Percentiles rank a stretch among this genome's conserved stretches.
Evolutionary conservation across 2,888 invertebrate genomes (phyloP).

Genomic region (Acrocyrtus sp.): DNA sequence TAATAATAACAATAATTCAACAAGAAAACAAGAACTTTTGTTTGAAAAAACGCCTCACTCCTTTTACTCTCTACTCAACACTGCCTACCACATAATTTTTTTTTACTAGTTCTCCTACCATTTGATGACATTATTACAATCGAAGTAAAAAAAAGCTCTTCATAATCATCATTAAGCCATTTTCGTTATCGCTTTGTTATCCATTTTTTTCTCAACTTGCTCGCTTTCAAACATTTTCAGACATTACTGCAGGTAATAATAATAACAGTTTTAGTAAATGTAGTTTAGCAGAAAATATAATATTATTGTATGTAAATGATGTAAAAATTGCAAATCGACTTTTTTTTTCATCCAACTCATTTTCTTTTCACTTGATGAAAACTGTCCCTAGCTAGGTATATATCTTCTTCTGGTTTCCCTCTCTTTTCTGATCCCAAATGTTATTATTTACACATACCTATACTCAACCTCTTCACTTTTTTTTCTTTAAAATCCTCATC

Average conservation of each 20-base stretch:
- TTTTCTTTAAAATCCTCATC: conserved; percentile 3
- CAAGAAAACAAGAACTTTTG: conserved; percentile 6
- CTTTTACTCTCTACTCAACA: background rate
- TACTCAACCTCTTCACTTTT: too few species aligned
- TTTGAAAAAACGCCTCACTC: background rate
- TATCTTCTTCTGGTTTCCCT: background rate
- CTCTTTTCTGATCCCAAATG: too few species aligned
- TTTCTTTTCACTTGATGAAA: too few species aligned
- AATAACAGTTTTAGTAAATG: conserved; percentile 1
- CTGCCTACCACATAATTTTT: background rate
- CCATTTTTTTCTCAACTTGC: background rate
- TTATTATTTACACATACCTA: too few species aligned
- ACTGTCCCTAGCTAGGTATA: too few species aligned
- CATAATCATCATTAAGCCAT: background rate
- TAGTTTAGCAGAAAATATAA: conserved; percentile 3
- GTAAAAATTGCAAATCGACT: conserved; percentile 40
- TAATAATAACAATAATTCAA: background rate
- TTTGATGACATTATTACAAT: conserved; percentile 16
- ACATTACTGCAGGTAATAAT: conserved; percentile 4
- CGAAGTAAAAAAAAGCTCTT: conserved; percentile 1
- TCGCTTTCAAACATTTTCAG: background rate
- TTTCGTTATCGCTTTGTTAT: background rate
- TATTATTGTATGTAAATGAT: conserved; percentile 42
- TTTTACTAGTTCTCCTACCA: background rate
- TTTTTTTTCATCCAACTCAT: background rate